A percentile compares a stretch with the other conserved stretches of the same genome.
These are phyloP conservation scores for Helostoma temminkii DNA, from an alignment of 2,797 vertebrate species.

Conservation along the genomic window DNA sequence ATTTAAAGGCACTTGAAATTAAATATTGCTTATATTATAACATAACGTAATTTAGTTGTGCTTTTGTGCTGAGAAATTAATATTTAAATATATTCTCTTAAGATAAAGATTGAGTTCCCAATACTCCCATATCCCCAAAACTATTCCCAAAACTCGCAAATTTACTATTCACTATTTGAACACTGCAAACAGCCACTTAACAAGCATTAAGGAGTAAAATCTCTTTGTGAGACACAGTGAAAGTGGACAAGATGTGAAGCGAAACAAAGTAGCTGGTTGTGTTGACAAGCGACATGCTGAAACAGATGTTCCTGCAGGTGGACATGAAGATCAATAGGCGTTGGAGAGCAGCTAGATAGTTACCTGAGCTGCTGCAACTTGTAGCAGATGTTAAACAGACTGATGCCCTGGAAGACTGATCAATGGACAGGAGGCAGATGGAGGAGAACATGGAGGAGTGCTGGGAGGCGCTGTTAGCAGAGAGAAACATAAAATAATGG, in stretches of 20 bases:
- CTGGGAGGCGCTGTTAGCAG: conserved; percentile 71
- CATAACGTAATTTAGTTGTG: not conserved
- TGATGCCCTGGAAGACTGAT: conserved; percentile 88
- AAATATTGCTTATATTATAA: not conserved
- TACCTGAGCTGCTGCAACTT: conserved; percentile 86
- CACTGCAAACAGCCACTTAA: conserved; percentile 57
- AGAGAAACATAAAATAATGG: conserved; percentile 78
- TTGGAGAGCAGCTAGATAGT: conserved; percentile 81
- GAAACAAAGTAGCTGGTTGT: conserved; percentile 74
- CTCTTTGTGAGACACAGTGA: conserved; percentile 72
- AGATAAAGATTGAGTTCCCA: not conserved
- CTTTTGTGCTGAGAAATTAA: not conserved
- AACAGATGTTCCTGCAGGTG: conserved; percentile 89
- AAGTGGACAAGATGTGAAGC: conserved; percentile 75
- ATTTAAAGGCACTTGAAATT: conserved; percentile 1
- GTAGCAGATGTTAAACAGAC: conserved; percentile 89
- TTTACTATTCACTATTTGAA: conserved; percentile 51
- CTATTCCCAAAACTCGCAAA: too few species aligned
- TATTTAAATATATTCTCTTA: not conserved
- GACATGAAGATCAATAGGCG: conserved; percentile 86
- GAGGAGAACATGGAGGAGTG: conserved; percentile 82
- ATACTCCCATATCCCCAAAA: not conserved
- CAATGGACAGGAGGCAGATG: conserved; percentile 88
- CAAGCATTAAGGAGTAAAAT: conserved; percentile 43
- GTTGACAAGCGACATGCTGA: conserved; percentile 80